Evolutionary conservation across 1,140 invertebrate species (phyloP), one percentile per base, ranked within the genome.

Genomic region (Ectropis grisescens): DNA sequence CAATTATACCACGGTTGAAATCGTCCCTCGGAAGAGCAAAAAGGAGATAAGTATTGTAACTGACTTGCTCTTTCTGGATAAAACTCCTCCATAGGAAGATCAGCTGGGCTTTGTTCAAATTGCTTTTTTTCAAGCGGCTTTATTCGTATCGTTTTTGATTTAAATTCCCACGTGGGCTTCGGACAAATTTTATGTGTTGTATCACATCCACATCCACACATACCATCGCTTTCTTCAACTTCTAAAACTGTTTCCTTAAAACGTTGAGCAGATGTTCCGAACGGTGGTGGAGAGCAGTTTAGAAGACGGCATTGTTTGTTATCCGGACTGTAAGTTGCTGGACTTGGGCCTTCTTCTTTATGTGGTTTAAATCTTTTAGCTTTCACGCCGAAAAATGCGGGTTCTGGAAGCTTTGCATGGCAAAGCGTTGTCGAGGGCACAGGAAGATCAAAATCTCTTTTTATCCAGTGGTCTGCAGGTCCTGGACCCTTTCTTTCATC

Each of bases 1-100:
- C 55, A 67, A 39, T 68, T 59, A 41, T 57, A 45, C 74, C 74
- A 79, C n/a, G 57, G 59, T 15, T 46, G 32, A 48, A 79, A 72
- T 33, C 71, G 55, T 2, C 47, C 56, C 26, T 65, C 51, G 22
- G 71, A 74, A 16, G 69, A 55, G 34, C 15, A 53, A 37, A 80
- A 80, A 7, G 71, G 71, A 32, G 56, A 45, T 13, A 19, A 10
- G 13, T 47, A 44, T 46, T 74, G 70, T 13, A 57, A 28, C 23
- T 43, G 33, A 11, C 12, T 1, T 6, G 37, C 29, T 35, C 52
- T 58, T n/a, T 36, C 22, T 13, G 14, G 29, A 37, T 44, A 43
- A 2, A 14, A 23, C 8, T n/a, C 37, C 11, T 1, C 13, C 29
- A 47, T 45, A 1, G 48, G 39, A 9, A 57, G 22, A 31, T 67